Evolutionary conservation across 2,888 invertebrate species (phyloP).

Genomic region (Willowsia nigromaculata): DNA sequence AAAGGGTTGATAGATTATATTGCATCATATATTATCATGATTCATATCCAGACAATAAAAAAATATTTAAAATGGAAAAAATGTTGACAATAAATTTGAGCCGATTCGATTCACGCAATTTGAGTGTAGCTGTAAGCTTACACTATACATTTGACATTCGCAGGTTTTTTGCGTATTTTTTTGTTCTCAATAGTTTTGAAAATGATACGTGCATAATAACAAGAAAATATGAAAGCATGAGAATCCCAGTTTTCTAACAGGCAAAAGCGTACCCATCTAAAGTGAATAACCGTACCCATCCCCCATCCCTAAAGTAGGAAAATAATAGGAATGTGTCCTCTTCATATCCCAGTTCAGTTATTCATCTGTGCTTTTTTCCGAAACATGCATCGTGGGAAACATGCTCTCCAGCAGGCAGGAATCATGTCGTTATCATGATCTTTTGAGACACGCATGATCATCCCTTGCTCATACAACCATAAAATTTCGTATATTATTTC

Average conservation of each 20-base stretch:
- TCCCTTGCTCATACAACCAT: constrained; percentile 31
- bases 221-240: too few species aligned
- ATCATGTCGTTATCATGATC: constrained; percentile 37
- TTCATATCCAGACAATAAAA: not conserved
- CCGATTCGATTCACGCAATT: not conserved
- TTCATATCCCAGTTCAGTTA: not conserved
- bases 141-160: too few species aligned
- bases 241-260: too few species aligned
- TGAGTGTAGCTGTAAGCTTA: too few species aligned
- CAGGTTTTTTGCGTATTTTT: too few species aligned
- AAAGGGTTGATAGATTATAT: not conserved
- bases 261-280: not conserved
- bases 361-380: constrained; percentile 12
- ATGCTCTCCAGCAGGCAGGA: constrained; percentile 56
- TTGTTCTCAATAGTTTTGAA: too few species aligned
- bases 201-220: too few species aligned
- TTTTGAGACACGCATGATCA: constrained; percentile 17
- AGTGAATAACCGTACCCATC: not conserved
- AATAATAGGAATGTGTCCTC: not conserved
- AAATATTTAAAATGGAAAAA: too few species aligned
- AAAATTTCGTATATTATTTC: not conserved
- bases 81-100: not conserved
- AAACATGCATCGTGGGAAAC: constrained; percentile 64
- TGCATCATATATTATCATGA: not conserved
- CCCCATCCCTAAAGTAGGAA: constrained; percentile 17